phyloP scores from a whole-genome alignment of 2,113 vertebrate genomes.

The Dryoscopus gambensis region DNA sequence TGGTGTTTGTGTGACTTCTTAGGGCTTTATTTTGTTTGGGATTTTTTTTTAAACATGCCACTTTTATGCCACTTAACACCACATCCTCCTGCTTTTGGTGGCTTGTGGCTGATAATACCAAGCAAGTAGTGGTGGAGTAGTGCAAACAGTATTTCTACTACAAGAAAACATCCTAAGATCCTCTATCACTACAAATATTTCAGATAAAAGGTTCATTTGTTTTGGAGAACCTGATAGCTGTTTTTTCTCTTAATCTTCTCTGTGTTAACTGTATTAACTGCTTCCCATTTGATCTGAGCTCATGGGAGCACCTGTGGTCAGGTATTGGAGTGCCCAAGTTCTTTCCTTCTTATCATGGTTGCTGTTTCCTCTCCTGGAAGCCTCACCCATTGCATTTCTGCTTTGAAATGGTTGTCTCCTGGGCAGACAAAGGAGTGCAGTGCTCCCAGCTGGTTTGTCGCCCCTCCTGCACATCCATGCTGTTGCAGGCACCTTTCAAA shows the following conservation, averaged over 20 bases:
- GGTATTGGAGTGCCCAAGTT: rapidly evolving
- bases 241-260: not conserved
- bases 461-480: not conserved
- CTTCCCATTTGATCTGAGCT: not conserved
- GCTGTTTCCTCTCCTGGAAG: not conserved
- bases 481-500: not conserved
- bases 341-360: not conserved
- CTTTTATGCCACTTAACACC: not conserved
- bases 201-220: not conserved
- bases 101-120: not conserved
- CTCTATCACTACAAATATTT: not conserved
- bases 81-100: not conserved
- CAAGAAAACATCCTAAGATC: not conserved
- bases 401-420: not conserved
- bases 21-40: not conserved
- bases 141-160: not conserved
- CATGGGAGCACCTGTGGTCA: not conserved
- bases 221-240: not conserved
- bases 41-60: not conserved
- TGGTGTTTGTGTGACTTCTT: not conserved
- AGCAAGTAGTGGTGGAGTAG: not conserved
- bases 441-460: not conserved
- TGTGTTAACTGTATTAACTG: not conserved
- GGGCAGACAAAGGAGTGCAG: not conserved
- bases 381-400: not conserved